phyloP scores from a whole-genome alignment of 2,113 vertebrate species.

The Mustelus asterias region DNA sequence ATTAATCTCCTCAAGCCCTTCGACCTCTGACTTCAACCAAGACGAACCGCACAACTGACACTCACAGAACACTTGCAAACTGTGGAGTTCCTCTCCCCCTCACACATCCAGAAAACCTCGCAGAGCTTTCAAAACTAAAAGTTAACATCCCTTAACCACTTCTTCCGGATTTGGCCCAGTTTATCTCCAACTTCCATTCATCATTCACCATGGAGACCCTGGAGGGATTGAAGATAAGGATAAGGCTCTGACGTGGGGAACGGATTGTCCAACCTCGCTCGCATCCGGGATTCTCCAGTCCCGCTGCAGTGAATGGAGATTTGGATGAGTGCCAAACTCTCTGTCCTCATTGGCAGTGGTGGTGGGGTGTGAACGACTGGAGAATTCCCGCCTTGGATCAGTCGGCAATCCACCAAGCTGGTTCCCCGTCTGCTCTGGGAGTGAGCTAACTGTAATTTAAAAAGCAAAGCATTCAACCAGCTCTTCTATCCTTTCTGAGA shows the following conservation, averaged over 20 bases:
- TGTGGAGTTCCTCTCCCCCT: background rate
- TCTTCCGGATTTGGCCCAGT: background rate
- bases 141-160: background rate
- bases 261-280: no score
- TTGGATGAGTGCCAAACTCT: no score
- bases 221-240: background rate
- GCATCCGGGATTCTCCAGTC: no score
- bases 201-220: background rate
- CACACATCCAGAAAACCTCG: no score
- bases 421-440: background rate
- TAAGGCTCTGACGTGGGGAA: background rate
- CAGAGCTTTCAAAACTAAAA: background rate
- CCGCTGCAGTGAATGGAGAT: no score
- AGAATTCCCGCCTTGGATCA: background rate
- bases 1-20: background rate
- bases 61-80: background rate
- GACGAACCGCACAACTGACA: background rate
- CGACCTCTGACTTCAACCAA: background rate
- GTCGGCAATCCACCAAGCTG: background rate
- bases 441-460: background rate
- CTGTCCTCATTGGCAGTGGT: background rate
- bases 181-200: background rate
- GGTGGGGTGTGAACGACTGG: no score
- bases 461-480: background rate
- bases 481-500: background rate